These are phyloP conservation scores for Seriola rivoliana DNA, from an alignment of 2,113 vertebrate species.

Conservation along the genomic window DNA sequence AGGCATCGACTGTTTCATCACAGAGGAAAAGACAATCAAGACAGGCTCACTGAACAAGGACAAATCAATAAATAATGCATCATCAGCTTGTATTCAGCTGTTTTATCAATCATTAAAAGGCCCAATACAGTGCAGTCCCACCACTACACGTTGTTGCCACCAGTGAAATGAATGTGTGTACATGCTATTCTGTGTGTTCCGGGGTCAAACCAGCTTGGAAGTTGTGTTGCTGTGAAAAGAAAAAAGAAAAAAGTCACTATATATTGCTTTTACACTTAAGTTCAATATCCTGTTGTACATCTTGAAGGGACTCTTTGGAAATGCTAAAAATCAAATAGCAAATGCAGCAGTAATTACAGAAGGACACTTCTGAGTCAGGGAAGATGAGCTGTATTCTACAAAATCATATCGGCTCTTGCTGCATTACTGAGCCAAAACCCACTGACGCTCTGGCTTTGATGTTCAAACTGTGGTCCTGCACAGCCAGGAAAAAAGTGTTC, in stretches of 20 bases:
- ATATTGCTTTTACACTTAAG: background rate
- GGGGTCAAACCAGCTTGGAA: background rate
- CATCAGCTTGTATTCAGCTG: conserved; percentile 56
- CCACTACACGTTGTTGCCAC: conserved; percentile 3
- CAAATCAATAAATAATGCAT: conserved; percentile 72
- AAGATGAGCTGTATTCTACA: conserved; percentile 49
- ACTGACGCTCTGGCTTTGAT: conserved; percentile 65
- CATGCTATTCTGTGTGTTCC: background rate
- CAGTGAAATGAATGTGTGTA: background rate
- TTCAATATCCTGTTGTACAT: background rate
- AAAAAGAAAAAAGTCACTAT: background rate
- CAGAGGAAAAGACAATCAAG: conserved; percentile 57
- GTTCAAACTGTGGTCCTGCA: conserved; percentile 44
- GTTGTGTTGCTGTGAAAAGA: conserved; percentile 1
- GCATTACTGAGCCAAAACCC: conserved; percentile 54
- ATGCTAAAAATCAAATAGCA: conserved; percentile 21
- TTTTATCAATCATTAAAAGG: conserved; percentile 64
- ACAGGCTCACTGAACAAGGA: conserved; percentile 54
- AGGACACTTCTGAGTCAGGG: conserved; percentile 36
- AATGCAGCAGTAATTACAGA: conserved; percentile 34
- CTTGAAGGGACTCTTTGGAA: background rate
- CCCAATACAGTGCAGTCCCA: conserved; percentile 17
- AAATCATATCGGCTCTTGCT: conserved; percentile 47
- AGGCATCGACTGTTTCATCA: conserved; percentile 65
- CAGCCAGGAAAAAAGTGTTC: conserved; percentile 23